A percentile compares a stretch with the other conserved stretches of the same genome.
Evolutionary conservation across 2,113 vertebrate species (phyloP).

Genomic region (Aix galericulata): DNA sequence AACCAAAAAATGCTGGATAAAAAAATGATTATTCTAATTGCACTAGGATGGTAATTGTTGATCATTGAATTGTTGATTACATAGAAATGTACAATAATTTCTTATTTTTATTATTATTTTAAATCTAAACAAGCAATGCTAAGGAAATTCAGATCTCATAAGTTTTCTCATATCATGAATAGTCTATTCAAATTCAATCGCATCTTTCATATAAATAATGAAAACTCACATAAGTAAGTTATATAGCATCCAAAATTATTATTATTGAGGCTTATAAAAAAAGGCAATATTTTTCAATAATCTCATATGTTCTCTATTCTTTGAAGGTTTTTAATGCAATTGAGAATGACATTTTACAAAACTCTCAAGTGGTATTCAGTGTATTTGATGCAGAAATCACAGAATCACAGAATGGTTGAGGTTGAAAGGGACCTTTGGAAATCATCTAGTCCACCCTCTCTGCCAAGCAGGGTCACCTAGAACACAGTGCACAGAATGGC

Average conservation of each 20-base stretch:
- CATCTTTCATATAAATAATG: background rate
- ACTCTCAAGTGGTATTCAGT: background rate
- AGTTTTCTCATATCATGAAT: background rate
- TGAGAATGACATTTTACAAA: background rate
- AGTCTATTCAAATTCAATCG: background rate
- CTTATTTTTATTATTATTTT: fast-evolving
- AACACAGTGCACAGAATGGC: too few species aligned
- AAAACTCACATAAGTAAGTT: background rate
- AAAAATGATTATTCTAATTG: background rate
- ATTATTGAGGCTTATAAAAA: background rate
- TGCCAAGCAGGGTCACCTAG: too few species aligned
- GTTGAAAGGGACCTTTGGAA: too few species aligned
- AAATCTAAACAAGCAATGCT: background rate
- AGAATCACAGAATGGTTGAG: too few species aligned
- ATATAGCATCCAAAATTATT: background rate
- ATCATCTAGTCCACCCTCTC: too few species aligned
- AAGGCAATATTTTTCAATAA: background rate
- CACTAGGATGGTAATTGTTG: background rate
- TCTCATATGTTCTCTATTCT: background rate
- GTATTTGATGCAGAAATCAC: background rate
- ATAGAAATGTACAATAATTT: background rate
- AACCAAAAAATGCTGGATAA: background rate
- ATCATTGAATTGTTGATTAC: background rate
- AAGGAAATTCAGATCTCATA: background rate
- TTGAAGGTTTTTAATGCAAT: background rate